Conservation (phyloP, 92 coral and sea anemone genomes). For the Phenganax subtilis region DNA sequence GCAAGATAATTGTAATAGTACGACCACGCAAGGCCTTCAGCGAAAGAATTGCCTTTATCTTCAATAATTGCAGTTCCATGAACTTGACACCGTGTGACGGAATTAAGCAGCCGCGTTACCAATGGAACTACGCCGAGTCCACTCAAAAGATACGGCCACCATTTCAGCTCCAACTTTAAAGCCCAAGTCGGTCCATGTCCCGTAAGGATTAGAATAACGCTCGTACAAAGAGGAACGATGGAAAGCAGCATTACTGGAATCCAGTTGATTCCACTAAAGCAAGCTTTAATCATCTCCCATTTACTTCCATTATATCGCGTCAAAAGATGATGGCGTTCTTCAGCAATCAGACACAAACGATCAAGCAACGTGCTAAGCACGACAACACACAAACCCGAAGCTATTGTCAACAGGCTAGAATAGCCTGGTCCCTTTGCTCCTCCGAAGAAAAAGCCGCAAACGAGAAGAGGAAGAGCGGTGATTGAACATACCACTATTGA, state of each 20-base stretch:
- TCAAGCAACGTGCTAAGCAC: neutral
- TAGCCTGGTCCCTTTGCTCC: too few relatives aligned
- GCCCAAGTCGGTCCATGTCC: too few relatives aligned
- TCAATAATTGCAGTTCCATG: neutral
- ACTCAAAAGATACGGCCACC: neutral
- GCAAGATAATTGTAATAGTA: neutral
- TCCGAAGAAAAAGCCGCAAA: too few relatives aligned
- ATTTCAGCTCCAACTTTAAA: neutral
- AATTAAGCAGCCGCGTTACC: neutral
- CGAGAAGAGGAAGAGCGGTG: too few relatives aligned
- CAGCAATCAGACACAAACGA: slow-evolving; percentile 1
- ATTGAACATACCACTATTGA: too few relatives aligned
- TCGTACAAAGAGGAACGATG: too few relatives aligned
- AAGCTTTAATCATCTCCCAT: neutral
- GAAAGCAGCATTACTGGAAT: neutral
- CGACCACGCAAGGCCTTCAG: slow-evolving; percentile 17
- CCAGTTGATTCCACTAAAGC: slow-evolving; percentile 12
- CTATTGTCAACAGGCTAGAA: too few relatives aligned
- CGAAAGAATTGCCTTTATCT: neutral
- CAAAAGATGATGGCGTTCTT: neutral
- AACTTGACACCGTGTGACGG: neutral
- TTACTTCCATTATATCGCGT: neutral
- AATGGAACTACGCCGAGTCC: neutral
- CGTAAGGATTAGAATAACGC: too few relatives aligned
- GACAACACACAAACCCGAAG: too few relatives aligned